Evolutionary conservation across 2,113 vertebrate genomes (phyloP), one percentile per base, ranked within the genome.

Genomic region (Aix galericulata): DNA sequence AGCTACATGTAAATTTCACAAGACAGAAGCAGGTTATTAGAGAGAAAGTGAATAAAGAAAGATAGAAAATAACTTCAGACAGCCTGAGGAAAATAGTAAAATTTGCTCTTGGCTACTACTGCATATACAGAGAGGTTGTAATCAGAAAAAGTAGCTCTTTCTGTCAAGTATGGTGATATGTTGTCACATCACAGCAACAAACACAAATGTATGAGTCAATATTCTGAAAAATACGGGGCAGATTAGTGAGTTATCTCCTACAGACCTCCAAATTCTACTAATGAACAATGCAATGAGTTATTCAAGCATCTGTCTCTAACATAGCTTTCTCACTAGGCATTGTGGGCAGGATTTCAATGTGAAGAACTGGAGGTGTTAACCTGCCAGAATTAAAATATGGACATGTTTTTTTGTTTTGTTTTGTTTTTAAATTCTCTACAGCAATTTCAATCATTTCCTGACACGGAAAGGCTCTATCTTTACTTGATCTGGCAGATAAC

Each of bases 1-100:
- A 88, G 60, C 4, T 5, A 72, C 78, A 69, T 59, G 87, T 82
- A 94, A 82, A 93, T 66, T 93, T 53, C 68, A 58, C 55, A 93
- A 82, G 85, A 95, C 36, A 94, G 75, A 96, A 96, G 69, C 36
- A 86, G 93, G 67, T 91, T 94, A 91, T 93, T 93, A 94, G 63
- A 82, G 13, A 91, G 67, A 88, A 94, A 82, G 77, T 48, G 50
- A 83, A 90, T 56, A 71, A 73, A 71, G 78, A 87, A 63, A 77
- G 48, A 69, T 23, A 34, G 20, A 32, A 20, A 55, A 44, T 69
- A 64, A 56, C 31, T 2, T 58, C 46, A 88, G 36, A 77, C 56
- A 72, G 88, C 40, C 44, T 36, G 17, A 17, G n/a, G 17, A 79
- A 77, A 46, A 3, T 40, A 80, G 68, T 34, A 48, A 90, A 88